Percentiles rank a stretch among this genome's conserved stretches.
Evolutionary conservation across 2,113 vertebrate species (phyloP).

Genomic region (Menidia beryllina): DNA sequence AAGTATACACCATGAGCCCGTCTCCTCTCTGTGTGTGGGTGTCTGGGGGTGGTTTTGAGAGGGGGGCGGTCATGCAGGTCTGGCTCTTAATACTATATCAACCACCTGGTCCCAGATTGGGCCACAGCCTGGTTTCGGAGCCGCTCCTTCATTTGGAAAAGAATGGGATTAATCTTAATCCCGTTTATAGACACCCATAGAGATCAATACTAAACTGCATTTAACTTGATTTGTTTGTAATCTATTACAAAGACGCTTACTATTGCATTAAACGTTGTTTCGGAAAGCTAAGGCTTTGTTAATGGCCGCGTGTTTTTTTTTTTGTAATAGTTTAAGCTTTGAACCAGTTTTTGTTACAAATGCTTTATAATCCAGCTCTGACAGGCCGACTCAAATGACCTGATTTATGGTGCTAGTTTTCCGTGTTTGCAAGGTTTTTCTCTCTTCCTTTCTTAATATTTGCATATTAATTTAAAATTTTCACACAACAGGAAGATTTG

Average conservation of each 20-base stretch:
- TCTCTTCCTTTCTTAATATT: constrained; percentile 60
- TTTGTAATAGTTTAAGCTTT: constrained; percentile 54
- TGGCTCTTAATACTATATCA: constrained; percentile 70
- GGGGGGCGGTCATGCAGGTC: constrained; percentile 57
- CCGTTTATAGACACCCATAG: constrained; percentile 78
- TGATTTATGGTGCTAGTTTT: constrained; percentile 58
- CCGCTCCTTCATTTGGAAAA: constrained; percentile 74
- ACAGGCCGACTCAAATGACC: constrained; percentile 59
- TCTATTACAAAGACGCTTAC: constrained; percentile 80
- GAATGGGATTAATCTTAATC: constrained; percentile 82
- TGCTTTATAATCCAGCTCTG: constrained; percentile 61
- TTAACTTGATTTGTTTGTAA: constrained; percentile 79
- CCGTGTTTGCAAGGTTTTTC: constrained; percentile 33
- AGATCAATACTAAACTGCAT: constrained; percentile 79
- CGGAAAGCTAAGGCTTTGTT: constrained; percentile 44
- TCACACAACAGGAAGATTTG: constrained; percentile 63
- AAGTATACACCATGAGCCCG: background rate
- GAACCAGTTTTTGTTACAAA: constrained; percentile 57
- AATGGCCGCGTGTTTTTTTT: constrained; percentile 48
- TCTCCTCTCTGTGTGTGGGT: constrained; percentile 19
- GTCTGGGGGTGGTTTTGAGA: constrained; percentile 9
- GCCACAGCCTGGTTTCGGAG: constrained; percentile 69
- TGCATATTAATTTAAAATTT: constrained; percentile 76
- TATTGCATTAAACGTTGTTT: constrained; percentile 69
- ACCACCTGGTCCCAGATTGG: constrained; percentile 78